Evolutionary conservation across 1,140 invertebrate genomes (phyloP), one percentile per base, ranked within the genome.

Genomic region (Lasioglossum albipes): DNA sequence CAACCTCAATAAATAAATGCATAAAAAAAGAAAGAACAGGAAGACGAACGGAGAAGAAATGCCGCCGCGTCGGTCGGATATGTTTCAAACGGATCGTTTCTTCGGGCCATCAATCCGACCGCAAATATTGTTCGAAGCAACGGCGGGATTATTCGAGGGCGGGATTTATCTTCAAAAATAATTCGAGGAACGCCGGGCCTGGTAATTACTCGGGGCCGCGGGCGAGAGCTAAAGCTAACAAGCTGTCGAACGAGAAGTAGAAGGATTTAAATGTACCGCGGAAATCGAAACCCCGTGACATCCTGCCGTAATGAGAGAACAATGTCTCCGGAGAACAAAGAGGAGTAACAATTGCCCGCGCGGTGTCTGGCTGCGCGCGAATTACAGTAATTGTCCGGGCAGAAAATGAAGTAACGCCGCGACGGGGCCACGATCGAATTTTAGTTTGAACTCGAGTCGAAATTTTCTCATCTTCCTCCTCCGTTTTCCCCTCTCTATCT

Each of bases 211-310:
- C 57, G 54, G 42, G 42, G 65, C 66, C 74, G 52, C 41, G 49
- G 75, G 84, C 74, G 45, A 82, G 68, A 65, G 62, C 66, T 52
- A 85, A 82, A 78, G 83, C 74, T 72, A 85, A 82, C 84, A 85
- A 85, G 75, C 36, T 41, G 64, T 72, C 74, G 82, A 84, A 84
- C 71, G 54, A 57, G 54, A 79, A 76, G 72, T 22, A 65, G 79
- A 78, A 85, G 74, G 79, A 85, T 85, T 85, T 71, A 70, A 82
- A 54, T 65, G 70, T 65, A 78, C 71, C 54, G 66, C 83, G 75
- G 79, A 85, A 85, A 82, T 85, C 75, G 79, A 85, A 85, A 85
- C 66, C 80, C n/a, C 61, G 57, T 59, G 75, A 85, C 84, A 68
- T 67, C 79, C 73, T 54, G 72, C 61, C 42, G 72, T 75, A 75